These are phyloP conservation scores for Gambelia wislizenii DNA, from an alignment of 2,797 vertebrate genomes.

Conservation along the genomic window DNA sequence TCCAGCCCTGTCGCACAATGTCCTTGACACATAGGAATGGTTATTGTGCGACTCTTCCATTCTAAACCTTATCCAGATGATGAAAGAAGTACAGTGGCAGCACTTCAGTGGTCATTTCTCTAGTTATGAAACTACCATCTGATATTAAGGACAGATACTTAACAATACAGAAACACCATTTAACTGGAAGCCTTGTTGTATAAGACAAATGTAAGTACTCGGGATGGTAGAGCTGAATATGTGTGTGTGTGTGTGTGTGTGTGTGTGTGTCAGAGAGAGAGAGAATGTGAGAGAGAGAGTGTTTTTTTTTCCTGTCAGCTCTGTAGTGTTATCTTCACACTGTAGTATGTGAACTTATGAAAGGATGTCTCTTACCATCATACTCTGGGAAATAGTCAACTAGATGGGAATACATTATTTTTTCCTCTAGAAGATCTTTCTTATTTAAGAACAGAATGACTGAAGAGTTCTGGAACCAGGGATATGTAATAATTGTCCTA, in stretches of 20 bases:
- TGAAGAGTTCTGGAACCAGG: slow-evolving; percentile 90
- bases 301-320: not conserved
- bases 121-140: not conserved
- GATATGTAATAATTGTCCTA: slow-evolving; percentile 90
- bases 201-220: not conserved
- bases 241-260: not conserved
- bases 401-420: slow-evolving; percentile 90
- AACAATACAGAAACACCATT: not conserved
- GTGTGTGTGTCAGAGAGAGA: not conserved
- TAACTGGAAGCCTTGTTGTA: not conserved
- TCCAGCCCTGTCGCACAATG: not conserved
- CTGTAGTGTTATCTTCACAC: not conserved
- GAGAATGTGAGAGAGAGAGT: not conserved
- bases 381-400: slow-evolving; percentile 90
- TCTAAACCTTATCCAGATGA: not conserved
- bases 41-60: not conserved
- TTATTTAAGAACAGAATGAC: slow-evolving; percentile 91
- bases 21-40: not conserved
- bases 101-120: not conserved
- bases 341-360: not conserved
- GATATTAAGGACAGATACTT: not conserved
- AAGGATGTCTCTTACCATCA: slow-evolving; percentile 80
- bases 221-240: not conserved
- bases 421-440: slow-evolving; percentile 89
- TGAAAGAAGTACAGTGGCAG: not conserved